Conservation (phyloP, 2,113 vertebrate genomes). For the Chrysochloris asiatica region DNA sequence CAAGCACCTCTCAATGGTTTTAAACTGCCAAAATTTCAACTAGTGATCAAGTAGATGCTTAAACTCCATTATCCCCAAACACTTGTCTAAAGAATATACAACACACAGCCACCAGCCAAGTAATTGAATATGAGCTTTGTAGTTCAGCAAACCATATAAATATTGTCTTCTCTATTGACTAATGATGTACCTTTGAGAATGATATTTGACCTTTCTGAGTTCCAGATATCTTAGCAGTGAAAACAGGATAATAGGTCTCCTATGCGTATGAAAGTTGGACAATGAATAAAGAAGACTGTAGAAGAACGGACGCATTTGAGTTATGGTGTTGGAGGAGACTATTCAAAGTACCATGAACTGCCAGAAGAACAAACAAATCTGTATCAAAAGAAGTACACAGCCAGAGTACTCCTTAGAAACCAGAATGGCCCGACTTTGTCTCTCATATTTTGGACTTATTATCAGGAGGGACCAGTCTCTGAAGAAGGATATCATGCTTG, state of each 20-base stretch:
- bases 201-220: background rate
- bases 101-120: accelerated
- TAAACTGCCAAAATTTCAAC: background rate
- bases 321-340: too few relatives aligned
- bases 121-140: background rate
- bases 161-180: background rate
- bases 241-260: background rate
- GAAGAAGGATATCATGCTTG: too few relatives aligned
- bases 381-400: too few relatives aligned
- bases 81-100: background rate
- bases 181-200: background rate
- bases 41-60: background rate
- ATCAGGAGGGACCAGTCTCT: too few relatives aligned
- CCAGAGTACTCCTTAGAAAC: too few relatives aligned
- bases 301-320: too few relatives aligned
- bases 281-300: too few relatives aligned
- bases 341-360: too few relatives aligned
- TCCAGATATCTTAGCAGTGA: background rate
- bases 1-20: background rate
- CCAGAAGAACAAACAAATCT: too few relatives aligned
- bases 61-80: background rate
- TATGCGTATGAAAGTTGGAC: too few relatives aligned
- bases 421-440: too few relatives aligned
- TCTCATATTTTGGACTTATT: too few relatives aligned
- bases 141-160: background rate